Conservation (phyloP, 2,888 invertebrate genomes). For the Xanthorhoe designata region DNA sequence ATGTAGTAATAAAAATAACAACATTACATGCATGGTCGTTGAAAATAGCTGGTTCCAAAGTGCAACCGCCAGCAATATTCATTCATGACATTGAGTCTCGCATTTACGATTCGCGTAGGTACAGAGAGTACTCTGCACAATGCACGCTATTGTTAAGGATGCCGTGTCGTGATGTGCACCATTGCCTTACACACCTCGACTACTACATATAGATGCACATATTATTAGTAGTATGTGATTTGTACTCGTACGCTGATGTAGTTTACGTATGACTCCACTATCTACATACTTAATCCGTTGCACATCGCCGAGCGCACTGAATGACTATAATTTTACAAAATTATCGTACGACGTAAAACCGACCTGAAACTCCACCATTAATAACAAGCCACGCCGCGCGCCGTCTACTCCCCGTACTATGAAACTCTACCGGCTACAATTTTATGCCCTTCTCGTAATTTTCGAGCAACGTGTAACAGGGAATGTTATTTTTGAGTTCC, state of each 20-base stretch:
- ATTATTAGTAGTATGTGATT: conserved; percentile 28
- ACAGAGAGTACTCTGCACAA: conserved; percentile 10
- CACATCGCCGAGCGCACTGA: conserved; percentile 55
- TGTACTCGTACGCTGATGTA: conserved; percentile 37
- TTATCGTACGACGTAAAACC: conserved; percentile 67
- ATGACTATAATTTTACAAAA: conserved; percentile 69
- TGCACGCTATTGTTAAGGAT: conserved; percentile 36
- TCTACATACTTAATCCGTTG: conserved; percentile 54
- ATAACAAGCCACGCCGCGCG: conserved; percentile 46
- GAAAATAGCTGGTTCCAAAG: neutral
- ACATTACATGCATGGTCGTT: neutral
- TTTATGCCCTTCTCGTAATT: conserved; percentile 15
- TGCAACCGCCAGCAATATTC: conserved; percentile 14
- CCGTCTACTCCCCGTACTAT: conserved; percentile 46
- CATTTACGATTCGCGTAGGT: conserved; percentile 19
- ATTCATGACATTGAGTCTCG: conserved; percentile 27
- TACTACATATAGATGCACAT: conserved; percentile 32
- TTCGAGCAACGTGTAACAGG: conserved; percentile 24
- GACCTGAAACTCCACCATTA: conserved; percentile 56
- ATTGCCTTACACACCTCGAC: conserved; percentile 48
- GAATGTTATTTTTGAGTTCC: conserved; percentile 32
- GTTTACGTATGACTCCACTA: conserved; percentile 59
- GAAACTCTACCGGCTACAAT: conserved; percentile 39
- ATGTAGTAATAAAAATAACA: neutral
- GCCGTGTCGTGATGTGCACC: conserved; percentile 57